Evolutionary conservation across 2,797 vertebrate genomes (phyloP), one percentile per base, ranked within the genome.

Genomic region (Toxotes lorentzi): DNA sequence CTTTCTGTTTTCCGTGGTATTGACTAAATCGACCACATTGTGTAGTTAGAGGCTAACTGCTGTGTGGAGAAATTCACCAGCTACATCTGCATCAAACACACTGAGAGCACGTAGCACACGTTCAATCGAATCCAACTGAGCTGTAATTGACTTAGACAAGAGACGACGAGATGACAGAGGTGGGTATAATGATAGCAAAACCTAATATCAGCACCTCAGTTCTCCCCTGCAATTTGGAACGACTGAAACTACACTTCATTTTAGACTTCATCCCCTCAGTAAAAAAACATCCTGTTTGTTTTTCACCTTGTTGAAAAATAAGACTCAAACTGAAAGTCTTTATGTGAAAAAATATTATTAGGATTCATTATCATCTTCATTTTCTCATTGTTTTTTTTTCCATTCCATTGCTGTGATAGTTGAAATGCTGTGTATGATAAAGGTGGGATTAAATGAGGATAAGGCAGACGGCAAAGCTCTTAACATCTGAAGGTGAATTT

Each of bases 221-320:
- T 40, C 78, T 67, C 16, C 38, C 45, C 64, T 16, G 59, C 63
- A 83, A 82, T 86, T 88, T 71, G 16, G 1, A 76, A 47, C 14
- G 50, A 90, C 62, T 89, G 80, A 82, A 87, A 72, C 53, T 40
- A 64, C 35, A 74, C 63, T 74, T 79, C 5, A 35, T 68, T 79
- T 72, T 27, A 14, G 34, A 78, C 24, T 69, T 60, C 38, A 58
- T 75, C 53, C 38, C 34, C n/a, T 27, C 10, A 51, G 48, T 40
- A 73, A 30, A 63, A 51, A 78, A 66, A 51, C 41, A 60, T 35
- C 32, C 24, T 1, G 34, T 50, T 73, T 59, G 54, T 70, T 67
- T 81, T 64, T 47, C 30, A 14, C 24, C 24, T 9, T 14, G 30
- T 19, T 56, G 73, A 56, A 48, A 70, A 53, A 59, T 47, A 48